These are phyloP conservation scores for Platynereis dumerilii DNA, from an alignment of 2,888 invertebrate genomes.

Conservation along the genomic window DNA sequence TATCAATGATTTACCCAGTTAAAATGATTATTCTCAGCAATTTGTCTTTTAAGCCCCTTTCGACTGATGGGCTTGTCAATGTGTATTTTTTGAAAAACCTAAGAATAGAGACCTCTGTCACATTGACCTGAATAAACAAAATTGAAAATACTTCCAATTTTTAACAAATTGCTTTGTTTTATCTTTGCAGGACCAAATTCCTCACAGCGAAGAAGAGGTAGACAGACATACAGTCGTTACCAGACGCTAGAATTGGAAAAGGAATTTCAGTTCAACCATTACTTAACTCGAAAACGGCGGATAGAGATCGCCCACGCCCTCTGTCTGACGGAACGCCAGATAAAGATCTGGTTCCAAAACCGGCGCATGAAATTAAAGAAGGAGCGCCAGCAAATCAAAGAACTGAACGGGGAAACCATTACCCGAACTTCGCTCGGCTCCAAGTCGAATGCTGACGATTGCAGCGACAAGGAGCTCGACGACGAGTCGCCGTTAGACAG, in stretches of 20 bases:
- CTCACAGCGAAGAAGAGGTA: constrained; percentile 70
- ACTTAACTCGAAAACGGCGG: constrained; percentile 93
- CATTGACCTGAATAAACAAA: too few species aligned
- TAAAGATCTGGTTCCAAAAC: constrained; percentile 77
- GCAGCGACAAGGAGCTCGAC: constrained; percentile 20
- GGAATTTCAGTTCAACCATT: constrained; percentile 98
- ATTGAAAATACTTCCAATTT: too few species aligned
- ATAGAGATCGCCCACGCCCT: constrained; percentile 97
- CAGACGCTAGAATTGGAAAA: constrained; percentile 97
- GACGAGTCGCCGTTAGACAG: constrained; percentile 17
- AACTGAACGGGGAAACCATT: constrained; percentile 42
- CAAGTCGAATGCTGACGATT: background rate
- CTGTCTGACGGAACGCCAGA: constrained; percentile 94
- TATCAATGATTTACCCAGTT: too few species aligned
- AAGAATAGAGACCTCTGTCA: too few species aligned
- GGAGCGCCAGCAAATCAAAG: constrained; percentile 55
- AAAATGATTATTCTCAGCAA: too few species aligned
- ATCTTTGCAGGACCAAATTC: constrained; percentile 54
- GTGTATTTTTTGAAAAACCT: too few species aligned
- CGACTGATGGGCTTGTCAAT: too few species aligned
- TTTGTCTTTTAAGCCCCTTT: too few species aligned
- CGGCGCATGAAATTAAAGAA: constrained; percentile 95
- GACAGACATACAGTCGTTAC: constrained; percentile 96
- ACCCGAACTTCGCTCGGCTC: too few species aligned
- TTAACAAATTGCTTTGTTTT: background rate